phyloP scores from a whole-genome alignment of 2,113 vertebrate genomes.

The Melanerpes aurifrons region DNA sequence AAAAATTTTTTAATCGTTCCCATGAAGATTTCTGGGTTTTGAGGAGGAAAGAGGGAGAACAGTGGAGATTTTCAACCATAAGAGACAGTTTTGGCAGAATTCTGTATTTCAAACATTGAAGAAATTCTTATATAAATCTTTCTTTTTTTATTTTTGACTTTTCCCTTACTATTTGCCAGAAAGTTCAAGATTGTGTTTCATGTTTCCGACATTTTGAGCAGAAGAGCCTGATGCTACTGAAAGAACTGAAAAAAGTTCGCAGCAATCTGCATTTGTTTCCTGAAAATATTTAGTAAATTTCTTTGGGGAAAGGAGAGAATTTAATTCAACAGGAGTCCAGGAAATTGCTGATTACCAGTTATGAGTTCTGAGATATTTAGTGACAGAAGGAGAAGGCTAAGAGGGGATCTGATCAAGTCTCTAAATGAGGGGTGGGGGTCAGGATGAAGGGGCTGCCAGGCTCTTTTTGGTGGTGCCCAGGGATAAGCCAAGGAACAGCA shows the following conservation, averaged over 20 bases:
- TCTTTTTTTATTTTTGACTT: background rate
- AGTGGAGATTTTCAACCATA: background rate
- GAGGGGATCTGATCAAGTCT: too few species aligned
- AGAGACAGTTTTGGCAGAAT: background rate
- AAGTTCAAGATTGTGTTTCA: background rate
- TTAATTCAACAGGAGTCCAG: background rate
- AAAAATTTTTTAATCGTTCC: background rate
- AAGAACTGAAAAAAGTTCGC: background rate
- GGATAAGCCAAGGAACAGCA: too few species aligned
- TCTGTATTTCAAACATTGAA: background rate
- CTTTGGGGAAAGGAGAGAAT: background rate
- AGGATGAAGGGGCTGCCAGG: too few species aligned
- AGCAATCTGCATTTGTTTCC: background rate
- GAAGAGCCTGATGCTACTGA: background rate
- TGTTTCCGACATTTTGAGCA: background rate
- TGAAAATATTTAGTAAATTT: background rate
- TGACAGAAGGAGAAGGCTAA: too few species aligned
- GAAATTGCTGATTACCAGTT: background rate
- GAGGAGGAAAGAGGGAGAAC: background rate
- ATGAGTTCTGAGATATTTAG: background rate
- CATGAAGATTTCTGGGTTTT: background rate
- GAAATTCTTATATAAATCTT: background rate
- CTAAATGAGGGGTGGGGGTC: too few species aligned
- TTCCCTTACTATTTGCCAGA: background rate
- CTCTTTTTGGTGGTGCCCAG: too few species aligned